Evolutionary conservation across 2,888 invertebrate species (phyloP), one percentile per base, ranked within the genome.

Genomic region (Eurytoma adleriae): DNA sequence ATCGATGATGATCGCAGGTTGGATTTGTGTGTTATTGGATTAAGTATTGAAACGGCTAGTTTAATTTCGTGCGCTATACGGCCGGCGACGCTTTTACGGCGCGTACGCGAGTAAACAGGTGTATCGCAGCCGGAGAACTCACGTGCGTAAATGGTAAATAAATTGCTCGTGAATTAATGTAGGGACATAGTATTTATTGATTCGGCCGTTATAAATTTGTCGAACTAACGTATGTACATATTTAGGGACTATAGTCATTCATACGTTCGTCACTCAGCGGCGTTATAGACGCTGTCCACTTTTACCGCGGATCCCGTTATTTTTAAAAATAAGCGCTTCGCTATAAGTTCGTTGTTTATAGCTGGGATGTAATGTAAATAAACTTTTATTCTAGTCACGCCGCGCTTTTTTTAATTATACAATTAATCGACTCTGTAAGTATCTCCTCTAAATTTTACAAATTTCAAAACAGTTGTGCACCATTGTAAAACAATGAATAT

Each of bases 191-290:
- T 18, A 50, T 48, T 56, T 40, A 75, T 75, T 59, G 74, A 75
- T 75, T 54, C 20, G 27, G 5, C 59, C 24, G 57, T 67, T 59
- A 27, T 67, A 18, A 74, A 74, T 57, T 74, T 67, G 40, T 74
- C 7, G 57, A 56, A 59, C 50, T 5, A 24, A 61, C 50, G 14
- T 27, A 14, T 59, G 0, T 71, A 71, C 48, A 54, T 66, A 67
- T 67, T 67, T 40, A 48, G 48, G 57, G 48, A 14, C 57, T 24
- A 66, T 73, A 64, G 30, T 54, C 54, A 54, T 54, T 54, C 54
- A n/a, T 54, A 54, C n/a, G 54, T n/a, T 40, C 64, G 40, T 16
- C 7, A 27, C 16, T 30, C 27, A 24, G 24, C 14, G 27, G 10
- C 27, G n/a, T n/a, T 54, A 56, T 48, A 40, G n/a, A 40, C 40